Base-by-base conservation (phyloP, 1,140 invertebrate species). In the Helicorthomorpha holstii region DNA sequence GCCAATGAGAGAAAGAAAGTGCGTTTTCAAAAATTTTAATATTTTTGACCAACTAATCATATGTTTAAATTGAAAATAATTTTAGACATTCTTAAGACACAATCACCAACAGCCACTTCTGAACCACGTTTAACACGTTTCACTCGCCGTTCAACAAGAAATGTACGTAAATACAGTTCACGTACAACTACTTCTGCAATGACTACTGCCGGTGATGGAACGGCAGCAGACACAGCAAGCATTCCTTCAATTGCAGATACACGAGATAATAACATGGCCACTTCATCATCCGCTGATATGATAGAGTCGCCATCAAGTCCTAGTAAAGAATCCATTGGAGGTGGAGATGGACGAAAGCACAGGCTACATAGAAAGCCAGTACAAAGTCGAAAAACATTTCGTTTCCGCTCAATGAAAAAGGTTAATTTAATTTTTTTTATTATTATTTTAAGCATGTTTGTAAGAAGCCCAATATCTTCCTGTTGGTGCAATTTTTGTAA, bases 361-460 rank as follows among this genome's bases (percentile, higher is more conserved):
- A 75, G 88, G 21, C 75, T 95, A 45, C 90, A 95, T 64, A 74
- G 91, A 24, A 83, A 89, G 50, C 92, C 91, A 72, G 89, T 85
- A 21, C 88, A 91, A 65, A 93, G 88, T 63, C 78, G 91, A 56
- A 92, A 88, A 70, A 94, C 90, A 0, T 94, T 95, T 69, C 78
- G 89, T 53, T 78, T 88, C 48, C 74, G 83, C 59, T 83, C 83
- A 66, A 87, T 66, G 73, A 83, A 57, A 76, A 71, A 61, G 63
- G 69, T 43, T 70, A 69, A 48, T 58, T 69, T 53, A 71, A 73
- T 61, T 71, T 74, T 63, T 43, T 19, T 4, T n/a, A 21, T 19
- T 45, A 21, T 7, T 19, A 45, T 19, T 45, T n/a, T n/a, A n/a
- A n/a, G 23, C 10, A 12, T 42, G 4, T 42, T 38, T 48, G 49